Percentiles rank a stretch among this genome's conserved stretches.
These are phyloP conservation scores for Ibidorhyncha struthersii DNA, from an alignment of 2,113 vertebrate genomes.

Conservation along the genomic window DNA sequence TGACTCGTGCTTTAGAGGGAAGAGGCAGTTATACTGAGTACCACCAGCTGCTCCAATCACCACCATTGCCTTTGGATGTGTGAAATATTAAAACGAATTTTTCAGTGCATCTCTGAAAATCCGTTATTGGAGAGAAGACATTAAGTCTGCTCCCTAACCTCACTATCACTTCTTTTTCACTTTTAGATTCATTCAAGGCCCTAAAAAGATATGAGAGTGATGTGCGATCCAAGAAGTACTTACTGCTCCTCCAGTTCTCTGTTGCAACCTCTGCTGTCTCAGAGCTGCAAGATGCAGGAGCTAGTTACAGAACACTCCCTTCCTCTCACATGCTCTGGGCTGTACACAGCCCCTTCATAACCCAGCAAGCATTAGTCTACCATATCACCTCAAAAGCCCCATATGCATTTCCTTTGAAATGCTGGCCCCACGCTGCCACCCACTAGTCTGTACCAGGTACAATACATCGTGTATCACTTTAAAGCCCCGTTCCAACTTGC, in stretches of 20 bases:
- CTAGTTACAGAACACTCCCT: not conserved
- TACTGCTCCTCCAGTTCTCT: not conserved
- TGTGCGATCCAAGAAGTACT: not conserved
- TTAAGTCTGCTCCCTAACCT: not conserved
- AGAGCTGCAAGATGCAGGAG: not conserved
- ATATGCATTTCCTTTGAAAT: not conserved
- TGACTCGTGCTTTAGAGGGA: not conserved
- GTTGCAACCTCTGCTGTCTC: not conserved
- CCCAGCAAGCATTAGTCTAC: not conserved
- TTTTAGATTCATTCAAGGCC: not conserved
- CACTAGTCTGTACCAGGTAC: not conserved
- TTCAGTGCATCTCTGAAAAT: not conserved
- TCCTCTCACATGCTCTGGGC: not conserved
- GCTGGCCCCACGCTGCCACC: not conserved
- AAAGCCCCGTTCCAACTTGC: not conserved
- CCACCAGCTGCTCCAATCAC: not conserved
- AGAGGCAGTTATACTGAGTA: not conserved
- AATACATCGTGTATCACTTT: accelerated
- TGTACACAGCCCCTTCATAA: not conserved
- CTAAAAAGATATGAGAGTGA: not conserved
- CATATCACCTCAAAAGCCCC: not conserved
- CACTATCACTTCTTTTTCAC: not conserved
- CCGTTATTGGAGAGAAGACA: not conserved
- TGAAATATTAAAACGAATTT: not conserved
- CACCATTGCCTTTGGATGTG: not conserved